Evolutionary conservation across 2,113 vertebrate species (phyloP).

Genomic region (Pholis gunnellus): DNA sequence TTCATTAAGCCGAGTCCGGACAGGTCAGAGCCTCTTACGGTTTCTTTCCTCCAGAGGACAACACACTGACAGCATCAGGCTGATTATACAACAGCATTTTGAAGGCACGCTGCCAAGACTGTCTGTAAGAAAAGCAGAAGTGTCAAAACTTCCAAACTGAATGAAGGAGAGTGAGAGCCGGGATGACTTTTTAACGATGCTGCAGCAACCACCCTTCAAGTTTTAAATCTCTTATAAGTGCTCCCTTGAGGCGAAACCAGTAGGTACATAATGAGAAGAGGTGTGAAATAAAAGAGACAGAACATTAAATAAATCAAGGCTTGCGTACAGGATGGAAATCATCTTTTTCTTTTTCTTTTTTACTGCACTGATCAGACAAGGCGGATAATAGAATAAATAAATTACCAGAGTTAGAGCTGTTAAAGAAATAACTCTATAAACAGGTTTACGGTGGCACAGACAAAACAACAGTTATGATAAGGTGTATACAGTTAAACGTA

Average conservation of each 20-base stretch:
- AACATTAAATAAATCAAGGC: slow-evolving; percentile 6
- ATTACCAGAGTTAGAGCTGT: not conserved
- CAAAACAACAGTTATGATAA: not conserved
- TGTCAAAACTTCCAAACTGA: slow-evolving; percentile 36
- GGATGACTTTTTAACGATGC: slow-evolving; percentile 2
- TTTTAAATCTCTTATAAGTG: slow-evolving; percentile 21
- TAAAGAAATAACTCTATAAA: not conserved
- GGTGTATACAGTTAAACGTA: not conserved
- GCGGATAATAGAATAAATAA: slow-evolving; percentile 23
- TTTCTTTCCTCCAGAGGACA: slow-evolving; percentile 23
- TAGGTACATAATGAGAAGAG: slow-evolving; percentile 19
- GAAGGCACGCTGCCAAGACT: slow-evolving; percentile 21
- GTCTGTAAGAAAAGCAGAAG: slow-evolving; percentile 3
- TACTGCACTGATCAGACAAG: not conserved
- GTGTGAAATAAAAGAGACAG: slow-evolving; percentile 11
- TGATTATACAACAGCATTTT: slow-evolving; percentile 45
- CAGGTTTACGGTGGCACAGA: not conserved
- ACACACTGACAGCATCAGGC: slow-evolving; percentile 50
- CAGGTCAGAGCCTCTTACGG: slow-evolving; percentile 32
- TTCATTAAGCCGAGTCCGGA: slow-evolving; percentile 42
- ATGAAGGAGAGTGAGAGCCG: not conserved
- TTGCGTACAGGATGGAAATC: slow-evolving; percentile 8
- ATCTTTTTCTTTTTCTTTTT: not conserved
- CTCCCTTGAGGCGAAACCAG: slow-evolving; percentile 19
- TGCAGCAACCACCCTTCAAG: slow-evolving; percentile 15